Conservation (phyloP, 1,140 invertebrate species). For the Leptoteleia sp. region DNA sequence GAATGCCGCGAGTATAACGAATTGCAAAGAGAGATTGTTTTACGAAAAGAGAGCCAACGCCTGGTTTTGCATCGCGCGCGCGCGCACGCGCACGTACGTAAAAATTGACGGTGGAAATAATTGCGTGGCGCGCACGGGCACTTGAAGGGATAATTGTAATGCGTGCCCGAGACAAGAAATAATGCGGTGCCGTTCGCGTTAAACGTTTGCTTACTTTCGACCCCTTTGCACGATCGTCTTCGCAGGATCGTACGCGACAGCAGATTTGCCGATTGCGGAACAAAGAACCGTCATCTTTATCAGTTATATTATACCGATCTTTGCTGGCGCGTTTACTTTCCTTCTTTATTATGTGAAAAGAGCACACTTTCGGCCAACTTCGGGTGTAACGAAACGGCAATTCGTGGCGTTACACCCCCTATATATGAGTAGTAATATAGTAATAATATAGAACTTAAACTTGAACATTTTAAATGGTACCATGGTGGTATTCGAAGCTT, state of each 20-base stretch:
- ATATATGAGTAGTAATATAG: too few relatives aligned
- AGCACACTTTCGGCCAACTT: too few relatives aligned
- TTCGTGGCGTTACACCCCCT: too few relatives aligned
- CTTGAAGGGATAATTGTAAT: conserved; percentile 70
- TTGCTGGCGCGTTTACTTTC: not conserved
- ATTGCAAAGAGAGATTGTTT: conserved; percentile 65
- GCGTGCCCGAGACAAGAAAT: conserved; percentile 61
- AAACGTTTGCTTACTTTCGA: conserved; percentile 44
- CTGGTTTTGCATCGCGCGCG: conserved; percentile 56
- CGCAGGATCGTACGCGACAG: conserved; percentile 39
- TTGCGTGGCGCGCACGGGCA: conserved; percentile 59
- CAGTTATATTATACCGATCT: not conserved
- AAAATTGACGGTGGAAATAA: conserved; percentile 70
- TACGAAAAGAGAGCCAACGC: conserved; percentile 53
- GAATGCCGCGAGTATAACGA: conserved; percentile 59
- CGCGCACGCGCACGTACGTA: too few relatives aligned
- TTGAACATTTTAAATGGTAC: too few relatives aligned
- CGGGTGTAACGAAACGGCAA: too few relatives aligned
- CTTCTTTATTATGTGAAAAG: not conserved
- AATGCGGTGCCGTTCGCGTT: conserved; percentile 45
- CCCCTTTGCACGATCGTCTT: not conserved
- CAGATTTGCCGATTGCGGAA: conserved; percentile 15
- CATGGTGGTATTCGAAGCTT: too few relatives aligned
- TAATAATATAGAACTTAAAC: too few relatives aligned
- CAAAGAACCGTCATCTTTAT: conserved; percentile 23